Conservation (phyloP, 2,888 invertebrate species). For the Pandemis cinnamomeana region DNA sequence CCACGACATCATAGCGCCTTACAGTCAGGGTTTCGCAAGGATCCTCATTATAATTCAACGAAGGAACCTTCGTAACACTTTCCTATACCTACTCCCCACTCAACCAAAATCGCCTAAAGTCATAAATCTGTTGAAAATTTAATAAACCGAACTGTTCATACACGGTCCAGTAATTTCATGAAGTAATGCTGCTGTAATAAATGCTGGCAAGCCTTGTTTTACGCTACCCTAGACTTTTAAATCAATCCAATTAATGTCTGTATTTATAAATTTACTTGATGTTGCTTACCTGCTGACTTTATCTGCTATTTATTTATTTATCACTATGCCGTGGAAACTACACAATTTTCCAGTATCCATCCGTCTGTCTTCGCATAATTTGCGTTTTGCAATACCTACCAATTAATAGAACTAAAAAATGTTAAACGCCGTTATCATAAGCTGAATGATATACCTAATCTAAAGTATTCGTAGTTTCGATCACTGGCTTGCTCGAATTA, state of each 20-base stretch:
- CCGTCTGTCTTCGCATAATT: no score
- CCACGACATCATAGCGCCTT: slow-evolving; percentile 15
- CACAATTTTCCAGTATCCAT: no score
- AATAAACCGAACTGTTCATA: neutral
- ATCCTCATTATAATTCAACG: slow-evolving; percentile 37
- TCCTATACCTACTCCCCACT: slow-evolving; percentile 9
- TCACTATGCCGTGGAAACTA: no score
- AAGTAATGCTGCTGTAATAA: slow-evolving; percentile 12
- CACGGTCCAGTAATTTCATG: neutral
- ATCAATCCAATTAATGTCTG: neutral
- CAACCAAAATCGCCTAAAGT: slow-evolving; percentile 4
- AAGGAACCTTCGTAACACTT: slow-evolving; percentile 29
- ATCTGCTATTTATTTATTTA: no score
- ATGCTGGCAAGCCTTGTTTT: neutral
- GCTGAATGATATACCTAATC: no score
- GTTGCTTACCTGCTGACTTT: no score
- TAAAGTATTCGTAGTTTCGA: neutral
- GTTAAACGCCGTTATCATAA: no score
- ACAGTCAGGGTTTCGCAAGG: slow-evolving; percentile 23
- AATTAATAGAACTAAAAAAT: no score
- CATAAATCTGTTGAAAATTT: neutral
- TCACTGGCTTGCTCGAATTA: neutral
- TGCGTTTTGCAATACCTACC: no score
- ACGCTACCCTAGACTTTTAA: neutral
- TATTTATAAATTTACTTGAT: no score